Evolutionary conservation across 2,113 vertebrate genomes (phyloP).

Genomic region (Martes martes): DNA sequence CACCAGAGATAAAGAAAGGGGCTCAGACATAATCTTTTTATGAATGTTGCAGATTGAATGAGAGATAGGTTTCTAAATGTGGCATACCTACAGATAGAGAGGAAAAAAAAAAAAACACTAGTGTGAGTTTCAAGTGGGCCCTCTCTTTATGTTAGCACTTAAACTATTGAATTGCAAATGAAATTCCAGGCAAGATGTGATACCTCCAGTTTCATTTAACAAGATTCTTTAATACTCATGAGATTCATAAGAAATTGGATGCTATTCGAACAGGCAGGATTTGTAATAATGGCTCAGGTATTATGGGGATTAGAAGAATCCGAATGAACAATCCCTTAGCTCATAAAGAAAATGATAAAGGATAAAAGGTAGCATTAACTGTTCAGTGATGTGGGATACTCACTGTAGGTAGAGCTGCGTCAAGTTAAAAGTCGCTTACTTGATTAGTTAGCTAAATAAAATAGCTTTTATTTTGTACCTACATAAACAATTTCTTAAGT

Average conservation of each 20-base stretch:
- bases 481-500: neutral
- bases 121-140: conserved; percentile 25
- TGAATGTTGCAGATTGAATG: neutral
- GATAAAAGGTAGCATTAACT: conserved; percentile 77
- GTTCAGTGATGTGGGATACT: conserved; percentile 50
- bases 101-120: too few species aligned
- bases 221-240: conserved; percentile 75
- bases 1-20: neutral
- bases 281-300: conserved; percentile 80
- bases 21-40: neutral
- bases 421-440: conserved; percentile 72
- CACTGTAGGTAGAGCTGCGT: conserved; percentile 42
- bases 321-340: conserved; percentile 82
- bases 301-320: conserved; percentile 82
- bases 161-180: conserved; percentile 77
- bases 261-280: conserved; percentile 77
- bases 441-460: conserved; percentile 51
- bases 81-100: neutral
- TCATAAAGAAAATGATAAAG: conserved; percentile 80
- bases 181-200: conserved; percentile 71
- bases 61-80: neutral
- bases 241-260: conserved; percentile 81
- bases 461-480: neutral
- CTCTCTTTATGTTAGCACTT: conserved; percentile 59
- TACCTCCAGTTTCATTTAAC: conserved; percentile 78